These are phyloP conservation scores for Zaprionus taronus DNA, from an alignment of 1,140 invertebrate species.

Conservation along the genomic window DNA sequence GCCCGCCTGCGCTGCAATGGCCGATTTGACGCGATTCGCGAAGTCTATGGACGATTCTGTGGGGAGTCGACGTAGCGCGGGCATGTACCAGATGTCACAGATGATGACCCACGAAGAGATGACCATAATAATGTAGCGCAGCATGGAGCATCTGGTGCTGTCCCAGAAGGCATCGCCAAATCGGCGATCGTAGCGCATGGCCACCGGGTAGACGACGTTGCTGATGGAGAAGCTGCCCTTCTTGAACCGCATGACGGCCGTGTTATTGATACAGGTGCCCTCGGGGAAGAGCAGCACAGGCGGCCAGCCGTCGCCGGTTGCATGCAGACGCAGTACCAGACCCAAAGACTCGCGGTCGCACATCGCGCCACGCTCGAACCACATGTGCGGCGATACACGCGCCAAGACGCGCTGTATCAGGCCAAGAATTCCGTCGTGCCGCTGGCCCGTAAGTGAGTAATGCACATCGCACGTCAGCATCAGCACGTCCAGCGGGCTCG, in stretches of 20 bases:
- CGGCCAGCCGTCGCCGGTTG: constrained; percentile 15
- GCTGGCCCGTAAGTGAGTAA: constrained; percentile 64
- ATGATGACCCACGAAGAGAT: constrained; percentile 60
- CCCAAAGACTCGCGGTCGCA: constrained; percentile 46
- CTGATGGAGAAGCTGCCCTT: constrained; percentile 67
- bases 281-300: constrained; percentile 65
- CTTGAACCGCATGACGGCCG: constrained; percentile 68
- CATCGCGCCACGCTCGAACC: constrained; percentile 55
- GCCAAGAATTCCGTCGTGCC: constrained; percentile 60
- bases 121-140: constrained; percentile 57
- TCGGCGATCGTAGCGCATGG: constrained; percentile 56
- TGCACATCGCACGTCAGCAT: constrained; percentile 63
- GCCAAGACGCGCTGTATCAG: constrained; percentile 50
- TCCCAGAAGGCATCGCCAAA: constrained; percentile 68
- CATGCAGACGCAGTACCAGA: constrained; percentile 34
- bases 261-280: constrained; percentile 70
- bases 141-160: constrained; percentile 59
- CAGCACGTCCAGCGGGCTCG: constrained; percentile 60
- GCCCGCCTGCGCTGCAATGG: constrained; percentile 51
- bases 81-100: constrained; percentile 66
- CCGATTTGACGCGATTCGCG: constrained; percentile 54
- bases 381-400: constrained; percentile 57
- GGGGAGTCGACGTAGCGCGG: not conserved
- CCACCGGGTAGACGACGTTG: constrained; percentile 58
- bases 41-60: constrained; percentile 49